These are phyloP conservation scores for Dasyprocta punctata DNA, from an alignment of 2,113 vertebrate genomes.

Conservation along the genomic window DNA sequence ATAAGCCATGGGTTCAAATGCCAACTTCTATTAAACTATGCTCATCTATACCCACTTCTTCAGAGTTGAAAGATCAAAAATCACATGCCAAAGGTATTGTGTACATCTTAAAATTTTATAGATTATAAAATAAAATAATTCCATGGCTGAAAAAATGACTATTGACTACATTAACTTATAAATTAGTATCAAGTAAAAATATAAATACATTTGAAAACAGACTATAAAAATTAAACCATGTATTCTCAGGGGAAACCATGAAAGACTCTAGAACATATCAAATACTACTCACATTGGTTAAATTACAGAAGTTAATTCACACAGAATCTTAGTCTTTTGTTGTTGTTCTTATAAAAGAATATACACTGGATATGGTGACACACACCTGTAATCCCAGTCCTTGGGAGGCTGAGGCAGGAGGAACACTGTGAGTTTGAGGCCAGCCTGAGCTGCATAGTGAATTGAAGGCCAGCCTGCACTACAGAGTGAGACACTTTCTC, in stretches of 20 bases:
- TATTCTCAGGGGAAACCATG: neutral
- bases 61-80: neutral
- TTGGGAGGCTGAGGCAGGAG: no score
- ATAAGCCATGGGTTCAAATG: neutral
- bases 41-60: neutral
- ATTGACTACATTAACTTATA: neutral
- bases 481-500: no score
- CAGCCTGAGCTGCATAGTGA: no score
- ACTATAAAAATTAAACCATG: neutral
- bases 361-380: no score
- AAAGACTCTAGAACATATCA: neutral
- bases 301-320: neutral
- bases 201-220: neutral
- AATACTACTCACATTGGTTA: neutral
- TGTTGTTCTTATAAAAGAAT: neutral
- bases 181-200: conserved; percentile 5
- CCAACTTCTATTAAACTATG: neutral
- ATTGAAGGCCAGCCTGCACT: no score
- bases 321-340: neutral
- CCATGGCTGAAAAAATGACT: neutral
- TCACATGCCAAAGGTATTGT: neutral
- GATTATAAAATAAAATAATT: neutral
- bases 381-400: no score
- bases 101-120: neutral
- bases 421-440: no score